These are phyloP conservation scores for Dorcus hopei DNA, from an alignment of 2,888 invertebrate species.

Conservation along the genomic window DNA sequence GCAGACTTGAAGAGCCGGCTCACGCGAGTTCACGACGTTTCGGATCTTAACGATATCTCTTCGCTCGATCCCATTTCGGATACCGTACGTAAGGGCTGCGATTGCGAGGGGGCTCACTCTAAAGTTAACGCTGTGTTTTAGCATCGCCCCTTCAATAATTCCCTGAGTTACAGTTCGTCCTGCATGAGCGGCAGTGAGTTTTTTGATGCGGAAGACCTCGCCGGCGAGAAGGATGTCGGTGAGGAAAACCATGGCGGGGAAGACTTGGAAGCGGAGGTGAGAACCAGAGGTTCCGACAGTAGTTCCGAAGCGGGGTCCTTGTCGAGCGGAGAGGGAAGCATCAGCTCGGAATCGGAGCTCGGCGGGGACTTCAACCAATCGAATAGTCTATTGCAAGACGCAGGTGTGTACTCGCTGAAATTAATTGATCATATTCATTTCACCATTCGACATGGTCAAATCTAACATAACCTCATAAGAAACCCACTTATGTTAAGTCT, in stretches of 20 bases:
- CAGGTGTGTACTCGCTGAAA: too few relatives aligned
- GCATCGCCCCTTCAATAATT: constrained; percentile 57
- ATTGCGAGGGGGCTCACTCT: too few relatives aligned
- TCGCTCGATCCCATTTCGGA: constrained; percentile 58
- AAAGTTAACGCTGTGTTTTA: constrained; percentile 31
- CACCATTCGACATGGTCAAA: too few relatives aligned
- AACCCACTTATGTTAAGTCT: too few relatives aligned
- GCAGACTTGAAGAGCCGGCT: constrained; percentile 65
- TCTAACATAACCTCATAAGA: too few relatives aligned
- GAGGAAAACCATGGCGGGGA: constrained; percentile 43
- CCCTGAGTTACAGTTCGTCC: constrained; percentile 72
- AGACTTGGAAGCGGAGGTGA: constrained; percentile 42
- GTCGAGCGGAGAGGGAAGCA: constrained; percentile 65
- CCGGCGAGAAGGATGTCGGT: constrained; percentile 39
- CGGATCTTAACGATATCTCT: constrained; percentile 61
- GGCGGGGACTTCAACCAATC: constrained; percentile 51
- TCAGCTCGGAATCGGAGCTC: constrained; percentile 61
- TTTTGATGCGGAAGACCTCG: constrained; percentile 73
- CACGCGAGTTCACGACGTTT: constrained; percentile 61
- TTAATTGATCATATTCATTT: too few relatives aligned
- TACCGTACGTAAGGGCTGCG: constrained; percentile 43
- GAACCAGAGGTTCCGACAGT: constrained; percentile 55
- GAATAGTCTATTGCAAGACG: constrained; percentile 32
- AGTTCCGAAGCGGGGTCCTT: constrained; percentile 71
- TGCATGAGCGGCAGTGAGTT: constrained; percentile 75